phyloP scores from a whole-genome alignment of 2,888 invertebrate genomes.

The Chaetoderma sp. region DNA sequence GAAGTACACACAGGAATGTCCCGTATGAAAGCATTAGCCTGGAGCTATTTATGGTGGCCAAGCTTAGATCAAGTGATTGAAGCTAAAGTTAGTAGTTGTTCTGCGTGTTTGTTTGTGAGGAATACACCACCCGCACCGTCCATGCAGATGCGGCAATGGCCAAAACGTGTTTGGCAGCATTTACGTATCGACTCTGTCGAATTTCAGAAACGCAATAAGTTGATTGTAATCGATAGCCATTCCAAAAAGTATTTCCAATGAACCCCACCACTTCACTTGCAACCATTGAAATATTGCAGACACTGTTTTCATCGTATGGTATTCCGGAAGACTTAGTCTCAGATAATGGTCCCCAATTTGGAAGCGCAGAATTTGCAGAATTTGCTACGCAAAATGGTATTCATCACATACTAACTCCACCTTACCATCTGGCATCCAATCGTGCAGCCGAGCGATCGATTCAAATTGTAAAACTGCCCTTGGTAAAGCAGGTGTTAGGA shows the following conservation, averaged over 20 bases:
- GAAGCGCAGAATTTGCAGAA: conserved; percentile 39
- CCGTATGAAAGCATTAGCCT: too few species aligned
- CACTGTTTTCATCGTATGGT: conserved; percentile 45
- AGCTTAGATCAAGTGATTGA: conserved; percentile 38
- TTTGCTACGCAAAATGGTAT: conserved; percentile 43
- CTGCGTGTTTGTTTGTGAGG: conserved; percentile 33
- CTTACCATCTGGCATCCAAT: conserved; percentile 52
- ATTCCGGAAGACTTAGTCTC: conserved; percentile 51
- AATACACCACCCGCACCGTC: conserved; percentile 38
- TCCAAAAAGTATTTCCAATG: conserved; percentile 63
- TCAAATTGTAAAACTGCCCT: too few species aligned
- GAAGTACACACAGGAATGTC: too few species aligned
- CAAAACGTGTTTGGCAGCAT: conserved; percentile 59
- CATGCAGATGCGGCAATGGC: conserved; percentile 49
- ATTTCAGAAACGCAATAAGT: conserved; percentile 48
- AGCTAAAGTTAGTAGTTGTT: conserved; percentile 41
- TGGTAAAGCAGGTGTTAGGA: too few species aligned
- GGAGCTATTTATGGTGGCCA: too few species aligned
- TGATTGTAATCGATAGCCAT: conserved; percentile 64
- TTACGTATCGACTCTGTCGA: conserved; percentile 70
- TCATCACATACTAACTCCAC: conserved; percentile 36
- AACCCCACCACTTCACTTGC: conserved; percentile 20
- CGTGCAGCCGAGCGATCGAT: conserved; percentile 51
- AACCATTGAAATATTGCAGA: conserved; percentile 37
- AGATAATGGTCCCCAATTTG: conserved; percentile 60